A percentile compares a stretch with the other conserved stretches of the same genome.
These are phyloP conservation scores for Plectrocnemia conspersa DNA, from an alignment of 1,140 invertebrate species.

Conservation along the genomic window DNA sequence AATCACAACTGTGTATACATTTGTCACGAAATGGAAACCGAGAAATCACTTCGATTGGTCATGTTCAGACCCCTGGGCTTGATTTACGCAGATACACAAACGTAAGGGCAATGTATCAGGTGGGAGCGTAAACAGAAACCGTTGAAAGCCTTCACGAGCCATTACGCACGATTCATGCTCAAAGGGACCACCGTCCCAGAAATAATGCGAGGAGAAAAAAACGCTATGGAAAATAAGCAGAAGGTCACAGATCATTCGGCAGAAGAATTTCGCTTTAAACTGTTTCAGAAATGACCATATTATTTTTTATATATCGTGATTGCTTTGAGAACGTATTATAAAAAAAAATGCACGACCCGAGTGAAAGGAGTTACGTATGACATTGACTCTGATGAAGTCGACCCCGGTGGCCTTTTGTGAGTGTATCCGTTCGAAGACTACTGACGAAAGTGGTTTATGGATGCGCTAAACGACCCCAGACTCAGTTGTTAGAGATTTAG, in stretches of 20 bases:
- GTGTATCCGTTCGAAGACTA: too few species aligned
- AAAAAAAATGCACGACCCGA: too few species aligned
- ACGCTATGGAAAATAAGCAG: not conserved
- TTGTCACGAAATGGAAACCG: not conserved
- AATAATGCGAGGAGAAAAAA: conserved; percentile 6
- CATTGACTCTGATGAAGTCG: too few species aligned
- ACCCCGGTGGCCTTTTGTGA: too few species aligned
- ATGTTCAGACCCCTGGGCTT: conserved; percentile 12
- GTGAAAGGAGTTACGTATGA: too few species aligned
- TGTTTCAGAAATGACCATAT: too few species aligned
- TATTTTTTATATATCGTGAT: too few species aligned
- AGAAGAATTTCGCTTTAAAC: too few species aligned
- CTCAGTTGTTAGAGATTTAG: too few species aligned
- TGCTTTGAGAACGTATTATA: too few species aligned
- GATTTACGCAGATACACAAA: conserved; percentile 9
- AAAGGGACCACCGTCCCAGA: conserved; percentile 9
- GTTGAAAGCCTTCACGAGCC: conserved; percentile 23
- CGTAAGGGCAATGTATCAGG: conserved; percentile 11
- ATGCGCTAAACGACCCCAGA: too few species aligned
- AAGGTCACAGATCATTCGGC: not conserved
- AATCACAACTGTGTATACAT: not conserved
- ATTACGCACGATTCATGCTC: conserved; percentile 22
- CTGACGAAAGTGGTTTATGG: too few species aligned
- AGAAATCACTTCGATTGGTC: conserved; percentile 9
- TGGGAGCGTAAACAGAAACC: conserved; percentile 11